These are phyloP conservation scores for Acleris laterana DNA, from an alignment of 2,888 invertebrate genomes.

Conservation along the genomic window DNA sequence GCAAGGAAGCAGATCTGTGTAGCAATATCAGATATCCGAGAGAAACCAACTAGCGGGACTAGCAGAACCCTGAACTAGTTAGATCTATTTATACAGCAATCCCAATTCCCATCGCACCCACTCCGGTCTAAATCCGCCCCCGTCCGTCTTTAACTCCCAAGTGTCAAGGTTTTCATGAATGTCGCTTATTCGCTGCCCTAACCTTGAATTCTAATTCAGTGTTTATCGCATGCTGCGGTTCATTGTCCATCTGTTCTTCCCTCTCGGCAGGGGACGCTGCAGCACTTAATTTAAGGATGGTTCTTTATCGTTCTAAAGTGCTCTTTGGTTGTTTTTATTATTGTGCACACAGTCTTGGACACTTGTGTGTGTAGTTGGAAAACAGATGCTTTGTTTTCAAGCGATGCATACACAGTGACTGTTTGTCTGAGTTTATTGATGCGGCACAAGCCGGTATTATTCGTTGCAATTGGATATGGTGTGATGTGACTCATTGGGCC, in stretches of 20 bases:
- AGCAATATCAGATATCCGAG: constrained; percentile 6
- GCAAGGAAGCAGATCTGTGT: background rate
- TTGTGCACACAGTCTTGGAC: no score
- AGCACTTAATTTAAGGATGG: background rate
- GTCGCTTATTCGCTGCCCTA: constrained; percentile 32
- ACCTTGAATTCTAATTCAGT: constrained; percentile 45
- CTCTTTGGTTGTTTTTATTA: background rate
- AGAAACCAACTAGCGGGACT: background rate
- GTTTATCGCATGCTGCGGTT: constrained; percentile 43
- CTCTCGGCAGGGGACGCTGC: constrained; percentile 1
- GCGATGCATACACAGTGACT: background rate
- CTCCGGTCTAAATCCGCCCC: constrained; percentile 15
- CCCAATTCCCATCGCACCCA: constrained; percentile 11
- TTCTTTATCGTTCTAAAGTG: background rate
- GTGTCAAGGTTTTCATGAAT: constrained; percentile 34
- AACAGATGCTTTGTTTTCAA: constrained; percentile 3
- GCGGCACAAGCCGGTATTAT: constrained; percentile 2
- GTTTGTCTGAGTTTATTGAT: constrained; percentile 2
- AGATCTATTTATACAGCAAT: constrained; percentile 18
- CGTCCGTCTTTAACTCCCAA: constrained; percentile 7
- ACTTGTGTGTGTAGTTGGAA: background rate
- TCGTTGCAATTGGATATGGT: constrained; percentile 7
- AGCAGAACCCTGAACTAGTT: constrained; percentile 27
- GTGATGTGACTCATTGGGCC: background rate
- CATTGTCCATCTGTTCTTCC: constrained; percentile 9